A percentile compares a stretch with the other conserved stretches of the same genome.
Conservation (phyloP, 2,113 vertebrate species). For the Rhinolophus ferrumequinum region DNA sequence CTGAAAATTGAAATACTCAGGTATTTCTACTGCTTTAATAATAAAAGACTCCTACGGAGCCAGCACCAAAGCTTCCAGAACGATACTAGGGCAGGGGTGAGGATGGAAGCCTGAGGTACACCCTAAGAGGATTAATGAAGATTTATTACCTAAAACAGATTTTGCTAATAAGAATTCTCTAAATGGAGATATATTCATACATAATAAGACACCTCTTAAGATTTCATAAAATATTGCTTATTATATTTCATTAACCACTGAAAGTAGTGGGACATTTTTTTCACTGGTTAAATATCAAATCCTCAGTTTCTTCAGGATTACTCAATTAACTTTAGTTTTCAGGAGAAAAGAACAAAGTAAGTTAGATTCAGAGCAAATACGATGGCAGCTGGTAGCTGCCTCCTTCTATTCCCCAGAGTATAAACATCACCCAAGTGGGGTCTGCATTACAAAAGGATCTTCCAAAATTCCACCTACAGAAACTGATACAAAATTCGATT, state of each 20-base stretch:
- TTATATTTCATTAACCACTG: slow-evolving; percentile 25
- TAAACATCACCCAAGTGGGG: background rate
- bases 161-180: background rate
- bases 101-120: background rate
- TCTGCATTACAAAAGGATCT: background rate
- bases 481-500: background rate
- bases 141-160: background rate
- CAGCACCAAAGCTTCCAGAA: background rate
- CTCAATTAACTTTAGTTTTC: slow-evolving; percentile 28
- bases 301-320: slow-evolving; percentile 16
- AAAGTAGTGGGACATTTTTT: slow-evolving; percentile 9
- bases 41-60: background rate
- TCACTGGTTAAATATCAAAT: background rate
- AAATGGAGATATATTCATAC: background rate
- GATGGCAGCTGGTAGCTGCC: background rate
- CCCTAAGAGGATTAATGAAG: background rate
- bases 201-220: background rate
- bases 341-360: background rate
- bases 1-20: slow-evolving; percentile 23
- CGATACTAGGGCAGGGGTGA: background rate
- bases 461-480: slow-evolving; percentile 5
- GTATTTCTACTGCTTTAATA: slow-evolving; percentile 29
- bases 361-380: background rate
- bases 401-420: background rate
- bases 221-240: background rate